Evolutionary conservation across 2,888 invertebrate genomes (phyloP).

Genomic region (Limnephilus lunatus): DNA sequence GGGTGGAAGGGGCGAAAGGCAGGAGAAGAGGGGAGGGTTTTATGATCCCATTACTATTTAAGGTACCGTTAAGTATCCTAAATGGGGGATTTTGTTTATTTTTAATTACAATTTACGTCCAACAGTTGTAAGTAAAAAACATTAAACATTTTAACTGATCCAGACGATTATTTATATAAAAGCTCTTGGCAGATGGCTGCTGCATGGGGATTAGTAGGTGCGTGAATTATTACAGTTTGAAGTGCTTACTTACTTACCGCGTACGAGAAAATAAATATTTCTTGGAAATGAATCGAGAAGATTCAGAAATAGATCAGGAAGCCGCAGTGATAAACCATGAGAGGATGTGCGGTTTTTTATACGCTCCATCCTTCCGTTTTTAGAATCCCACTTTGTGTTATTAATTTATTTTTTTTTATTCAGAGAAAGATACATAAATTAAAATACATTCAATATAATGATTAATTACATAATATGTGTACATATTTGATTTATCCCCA

Average conservation of each 20-base stretch:
- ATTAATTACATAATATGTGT: too few species aligned
- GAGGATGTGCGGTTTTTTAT: background rate
- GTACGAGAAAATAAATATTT: background rate
- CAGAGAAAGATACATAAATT: too few species aligned
- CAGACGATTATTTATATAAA: background rate
- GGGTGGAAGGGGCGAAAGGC: background rate
- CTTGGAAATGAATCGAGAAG: background rate
- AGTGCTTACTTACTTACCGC: background rate
- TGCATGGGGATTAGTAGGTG: background rate
- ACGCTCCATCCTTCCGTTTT: background rate
- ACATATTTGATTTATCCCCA: too few species aligned
- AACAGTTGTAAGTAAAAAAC: slow-evolving; percentile 35
- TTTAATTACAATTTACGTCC: slow-evolving; percentile 53
- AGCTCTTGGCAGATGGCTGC: slow-evolving; percentile 4
- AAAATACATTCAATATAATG: too few species aligned
- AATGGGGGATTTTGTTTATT: slow-evolving; percentile 51
- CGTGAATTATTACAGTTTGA: background rate
- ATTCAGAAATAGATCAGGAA: background rate
- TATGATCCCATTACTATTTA: slow-evolving; percentile 55
- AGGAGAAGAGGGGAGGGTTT: slow-evolving; percentile 16
- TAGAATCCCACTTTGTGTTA: background rate
- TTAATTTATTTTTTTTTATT: too few species aligned
- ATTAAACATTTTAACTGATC: slow-evolving; percentile 2
- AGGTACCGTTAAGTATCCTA: slow-evolving; percentile 46
- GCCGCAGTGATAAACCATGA: background rate